A percentile compares a stretch with the other conserved stretches of the same genome.
These are phyloP conservation scores for Melanostoma scalare DNA, from an alignment of 2,888 invertebrate genomes.

Conservation along the genomic window DNA sequence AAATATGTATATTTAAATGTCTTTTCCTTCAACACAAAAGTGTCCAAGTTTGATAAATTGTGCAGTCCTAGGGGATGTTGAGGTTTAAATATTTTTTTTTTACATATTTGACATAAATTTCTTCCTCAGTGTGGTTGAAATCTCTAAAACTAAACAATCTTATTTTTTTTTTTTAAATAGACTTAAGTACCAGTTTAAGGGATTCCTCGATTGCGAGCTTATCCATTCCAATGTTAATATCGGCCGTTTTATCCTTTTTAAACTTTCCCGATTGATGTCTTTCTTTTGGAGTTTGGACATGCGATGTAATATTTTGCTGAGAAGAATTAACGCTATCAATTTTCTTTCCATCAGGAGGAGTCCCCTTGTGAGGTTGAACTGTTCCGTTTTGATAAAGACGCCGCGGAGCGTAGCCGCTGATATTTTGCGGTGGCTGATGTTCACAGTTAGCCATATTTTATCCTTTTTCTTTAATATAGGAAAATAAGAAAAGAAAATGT, in stretches of 20 bases:
- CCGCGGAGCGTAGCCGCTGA: conserved; percentile 79
- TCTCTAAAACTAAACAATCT: too few relatives aligned
- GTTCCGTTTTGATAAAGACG: conserved; percentile 78
- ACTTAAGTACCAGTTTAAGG: conserved; percentile 76
- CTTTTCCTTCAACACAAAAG: too few relatives aligned
- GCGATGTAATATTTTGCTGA: conserved; percentile 69
- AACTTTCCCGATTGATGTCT: conserved; percentile 66
- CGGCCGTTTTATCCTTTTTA: conserved; percentile 77
- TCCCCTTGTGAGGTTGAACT: conserved; percentile 72
- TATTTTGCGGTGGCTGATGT: conserved; percentile 63
- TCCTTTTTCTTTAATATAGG: neutral
- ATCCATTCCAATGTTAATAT: conserved; percentile 73
- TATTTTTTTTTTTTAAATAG: too few relatives aligned
- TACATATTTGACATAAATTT: too few relatives aligned
- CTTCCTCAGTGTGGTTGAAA: too few relatives aligned
- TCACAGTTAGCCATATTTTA: conserved; percentile 57
- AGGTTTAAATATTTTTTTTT: too few relatives aligned
- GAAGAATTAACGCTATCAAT: conserved; percentile 30
- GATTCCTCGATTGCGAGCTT: conserved; percentile 79
- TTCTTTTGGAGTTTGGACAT: conserved; percentile 63
- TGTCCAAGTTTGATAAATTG: too few relatives aligned
- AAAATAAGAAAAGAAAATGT: neutral
- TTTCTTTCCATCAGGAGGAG: neutral
- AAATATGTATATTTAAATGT: too few relatives aligned
- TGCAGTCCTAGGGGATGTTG: too few relatives aligned